Base-by-base conservation (phyloP, 2,888 invertebrate genomes). In the Drosophila mimetica region DNA sequence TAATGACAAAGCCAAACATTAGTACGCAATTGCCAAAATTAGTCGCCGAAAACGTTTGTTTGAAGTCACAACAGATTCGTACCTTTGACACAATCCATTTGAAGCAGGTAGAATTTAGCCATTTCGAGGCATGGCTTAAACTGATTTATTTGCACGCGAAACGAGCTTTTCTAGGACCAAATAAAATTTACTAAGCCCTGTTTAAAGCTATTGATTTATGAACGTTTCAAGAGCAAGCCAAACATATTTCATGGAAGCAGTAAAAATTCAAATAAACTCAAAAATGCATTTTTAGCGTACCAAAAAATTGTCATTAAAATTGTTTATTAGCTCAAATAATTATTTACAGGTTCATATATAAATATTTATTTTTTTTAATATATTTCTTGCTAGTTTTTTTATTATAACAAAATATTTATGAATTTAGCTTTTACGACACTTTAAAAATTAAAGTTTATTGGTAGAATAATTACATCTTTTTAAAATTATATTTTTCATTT, bases 1-100 rank as follows among this genome's bases (percentile, higher is more conserved):
- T 69, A 67, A 67, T 51, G 69, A 58, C 46, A 36, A 37, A 37
- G 14, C 18, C 50, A 57, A 69, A 57, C 42, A 67, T 28, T 20
- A 42, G 4, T 8, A 20, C 8, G 61, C 63, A 48, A 48, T 63
- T 58, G 58, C 59, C 59, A 22, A 60, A 44, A 16, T 42, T 22
- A 53, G 30, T 41, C 30, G 16, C 11, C 28, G 13, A n/a, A 28
- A 58, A 52, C 13, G 20, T 34, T 34, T 48, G 50, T 34, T 54
- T 54, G 11, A 34, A 30, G 20, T 18, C 14, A 7, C 20, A 5
- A 7, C 20, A 5, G 22, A 20, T 30, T 9, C 9, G 11, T 16
- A 20, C 42, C 57, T 36, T 59, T 42, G 9, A 25, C 32, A 34
- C 50, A 37, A 37, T 37, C 36, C 22, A 50, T 57, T 51, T 14